Evolutionary conservation across 2,113 vertebrate species (phyloP), one percentile per base, ranked within the genome.

Genomic region (Cebus imitator): DNA sequence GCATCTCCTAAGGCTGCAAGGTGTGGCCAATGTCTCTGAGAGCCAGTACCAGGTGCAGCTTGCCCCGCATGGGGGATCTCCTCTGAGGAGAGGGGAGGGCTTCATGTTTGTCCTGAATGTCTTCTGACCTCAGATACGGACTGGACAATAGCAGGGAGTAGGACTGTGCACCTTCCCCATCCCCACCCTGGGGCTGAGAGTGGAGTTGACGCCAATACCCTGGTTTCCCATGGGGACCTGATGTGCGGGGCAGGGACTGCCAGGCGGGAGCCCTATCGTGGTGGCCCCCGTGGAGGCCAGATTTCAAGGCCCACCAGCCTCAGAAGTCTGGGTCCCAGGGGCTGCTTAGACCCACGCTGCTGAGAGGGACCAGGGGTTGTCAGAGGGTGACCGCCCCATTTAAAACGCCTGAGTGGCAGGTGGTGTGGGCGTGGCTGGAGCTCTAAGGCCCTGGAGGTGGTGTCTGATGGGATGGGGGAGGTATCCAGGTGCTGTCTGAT

Each of bases 281-380:
- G 81, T 61, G 2, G 0, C 40, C 13, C 40, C 11, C 0, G 17
- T 17, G 95, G 88, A 43, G 40, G 16, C 61, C 14, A 5, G 35
- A 58, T 48, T 64, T 58, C 93, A 43, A 25, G 91, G 61, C 23
- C 76, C 57, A 12, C 55, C 70, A 0, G 1, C 81, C 58, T 61
- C 35, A 35, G 78, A 45, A 91, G 16, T n/a, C 57, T 21, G 37
- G 81, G 86, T 95, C 96, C 52, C 48, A 25, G 6, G 14, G 55
- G 0, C 43, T 0, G 0, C 64, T 96, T 55, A 2, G 80, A 64
- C 40, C 37, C 13, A 50, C 20, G n/a, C 73, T 92, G 80, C 64
- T 0, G 2, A 0, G 88, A 64, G 40, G 89, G 95, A 90, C 82
- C n/a, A 35, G 48, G 3, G 4, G 45, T 70, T 85, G 50, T 37